Conservation (phyloP, 1,140 invertebrate genomes). For the Elymnias hypermnestra region DNA sequence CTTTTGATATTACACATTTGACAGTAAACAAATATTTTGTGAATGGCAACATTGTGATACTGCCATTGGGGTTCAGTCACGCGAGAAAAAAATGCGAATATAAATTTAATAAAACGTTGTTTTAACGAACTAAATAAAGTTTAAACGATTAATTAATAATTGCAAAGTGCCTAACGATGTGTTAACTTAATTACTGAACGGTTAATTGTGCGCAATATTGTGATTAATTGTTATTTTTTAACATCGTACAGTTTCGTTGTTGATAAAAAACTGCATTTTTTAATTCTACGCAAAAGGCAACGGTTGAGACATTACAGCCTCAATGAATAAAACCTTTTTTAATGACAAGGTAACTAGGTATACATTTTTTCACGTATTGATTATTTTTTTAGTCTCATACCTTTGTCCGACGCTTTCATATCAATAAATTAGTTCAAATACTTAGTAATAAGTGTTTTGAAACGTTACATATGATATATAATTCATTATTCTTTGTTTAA, state of each 20-base stretch:
- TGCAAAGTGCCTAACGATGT: constrained; percentile 1
- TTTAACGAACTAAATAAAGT: constrained; percentile 31
- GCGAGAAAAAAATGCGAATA: constrained; percentile 55
- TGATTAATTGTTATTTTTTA: constrained; percentile 20
- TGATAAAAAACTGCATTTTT: constrained; percentile 33
- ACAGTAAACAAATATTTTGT: neutral
- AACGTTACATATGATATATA: too few species aligned
- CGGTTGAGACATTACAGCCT: too few species aligned
- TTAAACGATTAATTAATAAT: constrained; percentile 10
- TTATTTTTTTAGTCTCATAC: constrained; percentile 19
- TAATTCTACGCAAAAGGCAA: too few species aligned
- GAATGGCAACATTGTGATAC: constrained; percentile 30
- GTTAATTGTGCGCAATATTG: neutral
- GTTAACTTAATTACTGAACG: neutral
- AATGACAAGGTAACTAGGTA: too few species aligned
- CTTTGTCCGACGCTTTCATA: neutral
- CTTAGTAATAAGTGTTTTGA: too few species aligned
- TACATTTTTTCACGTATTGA: constrained; percentile 30
- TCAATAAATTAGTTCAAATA: too few species aligned
- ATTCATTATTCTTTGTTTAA: too few species aligned
- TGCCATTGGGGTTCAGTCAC: constrained; percentile 45
- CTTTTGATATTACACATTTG: neutral
- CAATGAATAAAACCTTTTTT: too few species aligned
- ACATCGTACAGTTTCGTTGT: constrained; percentile 20
- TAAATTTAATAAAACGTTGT: constrained; percentile 30